Evolutionary conservation across 1,140 invertebrate species (phyloP), one percentile per base, ranked within the genome.

Genomic region (Cherax quadricarinatus): DNA sequence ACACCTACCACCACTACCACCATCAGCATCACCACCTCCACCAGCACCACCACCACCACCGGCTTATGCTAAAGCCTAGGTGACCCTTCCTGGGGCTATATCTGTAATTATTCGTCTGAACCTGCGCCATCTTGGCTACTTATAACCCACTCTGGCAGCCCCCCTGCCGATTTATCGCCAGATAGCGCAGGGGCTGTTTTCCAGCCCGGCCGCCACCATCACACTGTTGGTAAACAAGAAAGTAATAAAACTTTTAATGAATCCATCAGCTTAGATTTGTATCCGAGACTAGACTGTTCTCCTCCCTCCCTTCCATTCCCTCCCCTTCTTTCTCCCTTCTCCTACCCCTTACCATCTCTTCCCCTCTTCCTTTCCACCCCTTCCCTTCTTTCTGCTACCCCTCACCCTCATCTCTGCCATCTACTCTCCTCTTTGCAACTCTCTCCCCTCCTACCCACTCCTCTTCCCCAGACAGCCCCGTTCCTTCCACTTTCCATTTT

Each of bases 191-290:
- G 16, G n/a, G 62, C 75, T 80, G 84, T 89, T 89, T 84, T 81
- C 82, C 30, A 81, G 48, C 60, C 62, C 48, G 60, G 9, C 16
- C 18, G 18, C 21, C n/a, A 73, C 88, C 88, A 84, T 82, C 53
- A 83, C 60, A 75, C 62, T 84, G 81, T 84, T 84, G 66, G 88
- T 89, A 89, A 89, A 89, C 88, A 89, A 89, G 88, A 75, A 89
- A 49, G 88, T 66, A 89, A 89, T 89, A 89, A 89, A 89, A 66
- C n/a, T 73, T 66, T 83, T 89, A 89, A 89, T 89, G 88, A 89
- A 89, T 89, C 88, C 81, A 89, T 89, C 88, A 89, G 88, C 81
- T 89, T 30, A 89, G 88, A 89, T 89, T 66, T 51, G 41, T 85
- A 85, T 85, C 83, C 62, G 24, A 85, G 83, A 57, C 53, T 7